Conservation (phyloP, 1,140 invertebrate species). For the Anoplolepis gracilipes region DNA sequence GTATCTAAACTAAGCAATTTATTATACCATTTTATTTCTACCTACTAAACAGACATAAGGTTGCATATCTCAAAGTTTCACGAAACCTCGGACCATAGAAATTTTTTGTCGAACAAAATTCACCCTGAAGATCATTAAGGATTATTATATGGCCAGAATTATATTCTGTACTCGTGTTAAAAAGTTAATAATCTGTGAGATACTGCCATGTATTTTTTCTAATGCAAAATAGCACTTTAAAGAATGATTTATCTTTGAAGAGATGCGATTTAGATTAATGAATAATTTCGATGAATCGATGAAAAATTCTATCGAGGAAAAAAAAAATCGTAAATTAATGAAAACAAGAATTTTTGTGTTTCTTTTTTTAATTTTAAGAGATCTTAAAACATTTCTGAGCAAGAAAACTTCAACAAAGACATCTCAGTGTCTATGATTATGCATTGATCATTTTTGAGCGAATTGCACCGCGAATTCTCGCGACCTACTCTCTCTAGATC, state of each 20-base stretch:
- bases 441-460: not conserved
- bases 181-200: not conserved
- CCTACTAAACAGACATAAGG: not conserved
- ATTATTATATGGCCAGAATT: not conserved
- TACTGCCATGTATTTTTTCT: not conserved
- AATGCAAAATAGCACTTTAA: not conserved
- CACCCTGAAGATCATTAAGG: not conserved
- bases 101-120: not conserved
- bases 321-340: not conserved
- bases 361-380: not conserved
- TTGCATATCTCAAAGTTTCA: slow-evolving; percentile 2
- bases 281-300: not conserved
- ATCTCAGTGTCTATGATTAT: not conserved
- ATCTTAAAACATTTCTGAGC: not conserved
- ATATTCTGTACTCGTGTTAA: not conserved
- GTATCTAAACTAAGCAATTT: slow-evolving; percentile 27
- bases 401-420: not conserved
- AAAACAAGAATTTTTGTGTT: not conserved
- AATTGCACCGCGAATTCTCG: not conserved
- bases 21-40: not conserved
- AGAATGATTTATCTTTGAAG: not conserved
- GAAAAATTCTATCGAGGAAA: not conserved
- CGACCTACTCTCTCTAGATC: not conserved
- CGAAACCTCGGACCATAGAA: not conserved
- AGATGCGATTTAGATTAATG: not conserved